phyloP scores from a whole-genome alignment of 1,140 invertebrate species.

The Tetranychus urticae region DNA sequence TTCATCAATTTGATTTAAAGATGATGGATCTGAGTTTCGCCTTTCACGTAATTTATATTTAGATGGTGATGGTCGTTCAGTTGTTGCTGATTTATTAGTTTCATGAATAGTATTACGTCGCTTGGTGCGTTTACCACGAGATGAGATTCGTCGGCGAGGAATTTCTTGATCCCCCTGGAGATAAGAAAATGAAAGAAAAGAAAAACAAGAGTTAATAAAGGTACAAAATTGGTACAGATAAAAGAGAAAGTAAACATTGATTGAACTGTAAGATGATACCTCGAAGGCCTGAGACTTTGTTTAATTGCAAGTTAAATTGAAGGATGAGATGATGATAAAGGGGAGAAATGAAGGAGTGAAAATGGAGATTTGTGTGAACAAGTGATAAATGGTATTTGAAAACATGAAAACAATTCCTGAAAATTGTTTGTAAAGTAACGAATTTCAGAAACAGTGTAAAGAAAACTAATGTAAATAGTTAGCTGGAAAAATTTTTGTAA shows the following conservation, averaged over 20 bases:
- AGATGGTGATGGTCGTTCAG: not conserved
- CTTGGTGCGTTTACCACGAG: not conserved
- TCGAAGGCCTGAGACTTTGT: no score
- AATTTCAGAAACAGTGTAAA: no score
- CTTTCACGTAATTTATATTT: not conserved
- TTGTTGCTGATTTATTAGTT: not conserved
- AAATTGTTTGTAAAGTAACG: no score
- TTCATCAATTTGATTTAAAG: slow-evolving; percentile 4
- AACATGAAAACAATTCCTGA: no score
- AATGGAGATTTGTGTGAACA: not conserved
- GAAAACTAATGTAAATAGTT: no score
- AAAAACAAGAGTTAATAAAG: no score
- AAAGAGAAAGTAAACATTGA: not conserved
- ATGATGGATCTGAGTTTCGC: not conserved
- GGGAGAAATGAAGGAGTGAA: not conserved
- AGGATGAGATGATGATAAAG: not conserved
- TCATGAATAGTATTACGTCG: not conserved
- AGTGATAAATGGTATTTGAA: no score
- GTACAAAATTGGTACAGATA: not conserved
- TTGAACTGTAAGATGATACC: not conserved
- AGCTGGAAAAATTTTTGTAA: no score
- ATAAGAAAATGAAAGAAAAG: no score
- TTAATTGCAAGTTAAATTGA: not conserved
- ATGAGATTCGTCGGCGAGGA: no score
- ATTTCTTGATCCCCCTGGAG: no score